phyloP scores from a whole-genome alignment of 2,113 vertebrate genomes.

The Pterophyllum scalare region DNA sequence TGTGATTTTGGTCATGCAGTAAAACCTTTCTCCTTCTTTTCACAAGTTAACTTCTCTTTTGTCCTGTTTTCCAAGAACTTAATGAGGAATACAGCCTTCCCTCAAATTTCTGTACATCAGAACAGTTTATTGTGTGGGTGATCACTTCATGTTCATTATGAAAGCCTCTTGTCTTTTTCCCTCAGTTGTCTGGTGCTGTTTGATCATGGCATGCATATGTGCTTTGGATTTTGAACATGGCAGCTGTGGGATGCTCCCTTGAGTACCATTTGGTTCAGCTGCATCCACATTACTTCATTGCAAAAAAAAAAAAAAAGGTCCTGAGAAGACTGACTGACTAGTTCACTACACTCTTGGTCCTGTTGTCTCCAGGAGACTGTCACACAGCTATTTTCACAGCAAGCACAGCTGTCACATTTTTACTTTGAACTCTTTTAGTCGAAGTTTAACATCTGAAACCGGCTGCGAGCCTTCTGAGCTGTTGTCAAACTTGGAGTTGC shows the following conservation, averaged over 20 bases:
- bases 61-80: not conserved
- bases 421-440: not conserved
- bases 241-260: not conserved
- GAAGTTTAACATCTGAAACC: not conserved
- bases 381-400: not conserved
- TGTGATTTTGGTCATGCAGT: not conserved
- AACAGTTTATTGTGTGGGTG: not conserved
- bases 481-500: not conserved
- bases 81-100: not conserved
- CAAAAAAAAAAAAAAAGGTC: not conserved
- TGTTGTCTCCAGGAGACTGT: not conserved
- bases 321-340: not conserved
- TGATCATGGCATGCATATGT: not conserved
- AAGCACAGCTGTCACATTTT: not conserved
- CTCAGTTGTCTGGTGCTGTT: not conserved
- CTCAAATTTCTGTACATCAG: not conserved
- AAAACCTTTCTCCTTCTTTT: not conserved
- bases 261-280: not conserved
- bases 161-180: not conserved
- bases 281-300: not conserved
- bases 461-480: not conserved
- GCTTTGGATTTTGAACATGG: slow-evolving; percentile 9
- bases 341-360: not conserved
- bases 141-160: not conserved
- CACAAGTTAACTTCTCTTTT: not conserved